Conservation (phyloP, 37 sponge, comb jelly and placozoan species). For the Oscarella lobularis region DNA sequence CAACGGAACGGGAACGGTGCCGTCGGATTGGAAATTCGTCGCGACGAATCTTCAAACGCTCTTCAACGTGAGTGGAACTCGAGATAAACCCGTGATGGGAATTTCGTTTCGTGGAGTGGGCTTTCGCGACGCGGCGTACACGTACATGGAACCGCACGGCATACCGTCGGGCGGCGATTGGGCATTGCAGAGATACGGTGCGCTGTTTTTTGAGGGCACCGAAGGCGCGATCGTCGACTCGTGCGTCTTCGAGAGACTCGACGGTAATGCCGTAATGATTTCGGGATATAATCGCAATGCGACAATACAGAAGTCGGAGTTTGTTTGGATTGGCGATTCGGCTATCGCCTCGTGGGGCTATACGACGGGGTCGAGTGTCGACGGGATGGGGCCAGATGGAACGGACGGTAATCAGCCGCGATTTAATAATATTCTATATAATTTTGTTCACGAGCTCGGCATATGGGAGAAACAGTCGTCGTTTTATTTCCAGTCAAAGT, state of each 20-base stretch:
- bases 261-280: background rate
- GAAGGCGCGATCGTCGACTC: background rate
- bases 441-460: background rate
- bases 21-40: background rate
- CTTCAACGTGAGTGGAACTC: background rate
- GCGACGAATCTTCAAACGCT: background rate
- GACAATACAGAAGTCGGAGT: background rate
- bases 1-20: background rate
- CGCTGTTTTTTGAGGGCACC: background rate
- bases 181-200: background rate
- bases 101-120: background rate
- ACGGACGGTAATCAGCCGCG: background rate
- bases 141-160: conserved; percentile 10
- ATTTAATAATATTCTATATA: background rate
- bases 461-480: conserved; percentile 1
- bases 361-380: conserved; percentile 10
- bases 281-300: background rate
- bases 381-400: background rate
- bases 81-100: background rate
- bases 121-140: background rate
- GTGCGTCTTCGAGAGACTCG: background rate
- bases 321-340: conserved; percentile 14
- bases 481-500: background rate
- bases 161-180: conserved; percentile 10
- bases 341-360: conserved; percentile 26